Percentiles rank a stretch among this genome's conserved stretches.
phyloP scores from a whole-genome alignment of 92 coral and sea anemone genomes.

The Porites evermanni region DNA sequence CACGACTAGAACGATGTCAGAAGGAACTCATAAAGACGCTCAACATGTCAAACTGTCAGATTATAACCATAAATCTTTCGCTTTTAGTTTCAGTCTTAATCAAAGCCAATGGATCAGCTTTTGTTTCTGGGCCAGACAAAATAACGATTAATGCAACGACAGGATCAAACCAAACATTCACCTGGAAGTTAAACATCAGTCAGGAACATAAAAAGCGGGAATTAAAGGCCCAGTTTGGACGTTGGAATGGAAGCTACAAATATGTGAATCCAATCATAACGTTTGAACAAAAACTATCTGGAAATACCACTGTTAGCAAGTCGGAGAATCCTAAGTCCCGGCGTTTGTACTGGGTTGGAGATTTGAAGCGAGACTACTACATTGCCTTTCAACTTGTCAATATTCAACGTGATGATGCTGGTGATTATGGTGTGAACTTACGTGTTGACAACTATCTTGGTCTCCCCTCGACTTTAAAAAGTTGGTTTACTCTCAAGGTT shows the following conservation, averaged over 20 bases:
- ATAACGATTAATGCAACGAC: conserved; percentile 4
- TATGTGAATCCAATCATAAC: background rate
- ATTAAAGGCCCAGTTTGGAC: conserved; percentile 36
- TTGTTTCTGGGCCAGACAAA: conserved; percentile 14
- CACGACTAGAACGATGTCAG: no score
- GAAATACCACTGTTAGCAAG: background rate
- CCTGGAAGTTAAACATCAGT: conserved; percentile 43
- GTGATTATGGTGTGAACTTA: conserved; percentile 34
- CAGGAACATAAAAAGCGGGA: background rate
- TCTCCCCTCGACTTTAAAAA: no score
- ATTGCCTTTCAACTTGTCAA: background rate
- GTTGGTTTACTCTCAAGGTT: conserved; percentile 16
- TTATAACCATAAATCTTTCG: no score
- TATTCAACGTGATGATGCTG: conserved; percentile 7
- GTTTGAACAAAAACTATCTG: background rate
- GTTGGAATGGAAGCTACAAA: background rate
- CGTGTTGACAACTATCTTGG: conserved; percentile 31
- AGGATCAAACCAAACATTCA: conserved; percentile 47
- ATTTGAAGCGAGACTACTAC: background rate
- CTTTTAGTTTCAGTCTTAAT: conserved; percentile 5
- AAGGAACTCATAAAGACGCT: no score
- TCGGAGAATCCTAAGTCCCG: background rate
- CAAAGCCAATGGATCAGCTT: background rate
- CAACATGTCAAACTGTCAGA: no score
- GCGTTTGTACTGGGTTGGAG: conserved; percentile 50